phyloP scores from a whole-genome alignment of 23 tunicate species.

The Ciona savignyi region DNA sequence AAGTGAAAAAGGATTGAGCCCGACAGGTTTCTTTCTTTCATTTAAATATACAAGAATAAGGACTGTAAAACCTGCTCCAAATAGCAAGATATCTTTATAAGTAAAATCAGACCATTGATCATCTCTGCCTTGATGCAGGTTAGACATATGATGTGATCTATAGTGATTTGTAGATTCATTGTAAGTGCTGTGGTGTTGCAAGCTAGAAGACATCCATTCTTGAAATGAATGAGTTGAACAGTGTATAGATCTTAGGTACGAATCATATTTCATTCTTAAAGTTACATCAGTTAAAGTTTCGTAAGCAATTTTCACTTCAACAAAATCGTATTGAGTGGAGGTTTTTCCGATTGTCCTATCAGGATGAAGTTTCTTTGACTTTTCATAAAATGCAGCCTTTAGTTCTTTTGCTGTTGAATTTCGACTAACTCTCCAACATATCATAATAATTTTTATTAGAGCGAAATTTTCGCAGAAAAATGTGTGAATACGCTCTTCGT shows the following conservation, averaged over 20 bases:
- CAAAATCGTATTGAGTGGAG: not conserved
- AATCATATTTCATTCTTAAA: not conserved
- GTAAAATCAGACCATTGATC: constrained; percentile 7
- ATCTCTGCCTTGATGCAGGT: not conserved
- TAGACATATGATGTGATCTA: not conserved
- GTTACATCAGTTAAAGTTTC: not conserved
- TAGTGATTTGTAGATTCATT: too few relatives aligned
- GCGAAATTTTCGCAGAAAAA: too few relatives aligned
- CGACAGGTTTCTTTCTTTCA: too few relatives aligned
- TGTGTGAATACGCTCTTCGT: too few relatives aligned
- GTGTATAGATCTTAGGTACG: not conserved
- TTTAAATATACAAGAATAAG: not conserved
- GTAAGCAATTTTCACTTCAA: constrained; percentile 1
- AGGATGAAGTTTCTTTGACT: constrained; percentile 9
- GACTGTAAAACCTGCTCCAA: not conserved
- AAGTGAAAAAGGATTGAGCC: too few relatives aligned
- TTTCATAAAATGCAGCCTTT: constrained; percentile 4
- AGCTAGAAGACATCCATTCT: constrained; percentile 8
- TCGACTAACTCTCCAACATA: not conserved
- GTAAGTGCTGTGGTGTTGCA: too few relatives aligned
- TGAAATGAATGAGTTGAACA: not conserved
- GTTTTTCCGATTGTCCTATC: not conserved
- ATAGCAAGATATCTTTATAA: not conserved
- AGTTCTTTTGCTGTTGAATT: constrained; percentile 1
- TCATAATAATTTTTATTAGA: too few relatives aligned